Evolutionary conservation across 2,113 vertebrate species (phyloP), one percentile per base, ranked within the genome.

Genomic region (Lynx canadensis): DNA sequence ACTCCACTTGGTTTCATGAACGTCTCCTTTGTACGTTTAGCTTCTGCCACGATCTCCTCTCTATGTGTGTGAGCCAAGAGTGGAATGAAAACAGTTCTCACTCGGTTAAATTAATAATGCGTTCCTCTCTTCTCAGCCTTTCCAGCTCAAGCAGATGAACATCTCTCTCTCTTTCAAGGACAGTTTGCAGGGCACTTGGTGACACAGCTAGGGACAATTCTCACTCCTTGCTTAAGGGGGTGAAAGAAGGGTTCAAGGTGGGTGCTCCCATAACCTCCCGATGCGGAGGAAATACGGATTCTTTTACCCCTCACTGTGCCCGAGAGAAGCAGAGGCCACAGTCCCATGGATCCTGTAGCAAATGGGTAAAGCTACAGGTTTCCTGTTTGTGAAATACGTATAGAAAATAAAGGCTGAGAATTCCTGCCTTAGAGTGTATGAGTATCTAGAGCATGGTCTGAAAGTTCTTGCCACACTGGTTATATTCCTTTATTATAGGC

Each of bases 31-130:
- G 9, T 33, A 23, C 21, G 68, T 91, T 90, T 71, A 57, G 3
- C 19, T 50, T 90, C 2, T 15, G 1, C 23, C 10, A 9, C 38
- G 6, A 18, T 50, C 8, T 73, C 18, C 21, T 48, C 41, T n/a
- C 23, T 33, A 4, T 74, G 14, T 31, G 1, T 27, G 10, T 41
- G 9, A 36, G 10, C 21, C 4, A 4, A 4, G 1, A 4, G 5
- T 11, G 36, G 16, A 21, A 7, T 15, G 13, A 90, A 57, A 41
- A 57, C 31, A 4, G 19, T 18, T 50, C 1, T 27, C 10, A 29
- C 18, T 36, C 38, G 7, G 7, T 55, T 83, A 25, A 86, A 23
- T 55, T 13, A 18, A 13, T 7, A 45, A 16, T 0, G 15, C 13
- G 2, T 25, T 45, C 11, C 57, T 27, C 13, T 55, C 23, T 78